These are phyloP conservation scores for Urosaurus nigricauda DNA, from an alignment of 2,797 vertebrate species.

Conservation along the genomic window DNA sequence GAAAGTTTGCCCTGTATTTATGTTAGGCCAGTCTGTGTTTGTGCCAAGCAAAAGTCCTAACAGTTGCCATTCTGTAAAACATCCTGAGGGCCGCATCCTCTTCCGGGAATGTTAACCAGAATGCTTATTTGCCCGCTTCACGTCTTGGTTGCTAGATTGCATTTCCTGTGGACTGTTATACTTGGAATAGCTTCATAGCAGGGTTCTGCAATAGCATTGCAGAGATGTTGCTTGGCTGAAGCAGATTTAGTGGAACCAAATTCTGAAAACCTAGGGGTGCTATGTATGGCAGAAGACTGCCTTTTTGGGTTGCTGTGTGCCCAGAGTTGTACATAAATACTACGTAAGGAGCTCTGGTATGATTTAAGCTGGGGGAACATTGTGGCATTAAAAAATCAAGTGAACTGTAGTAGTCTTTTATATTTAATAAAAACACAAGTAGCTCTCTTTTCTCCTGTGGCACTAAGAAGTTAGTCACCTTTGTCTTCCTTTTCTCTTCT, in stretches of 20 bases:
- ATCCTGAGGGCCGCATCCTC: not conserved
- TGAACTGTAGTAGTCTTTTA: not conserved
- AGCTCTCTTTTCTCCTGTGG: conserved; percentile 7
- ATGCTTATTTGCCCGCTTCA: not conserved
- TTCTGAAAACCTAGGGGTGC: not conserved
- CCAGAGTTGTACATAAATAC: not conserved
- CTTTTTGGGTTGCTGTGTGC: not conserved
- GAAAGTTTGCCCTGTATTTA: not conserved
- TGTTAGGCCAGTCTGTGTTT: not conserved
- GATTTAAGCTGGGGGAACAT: not conserved
- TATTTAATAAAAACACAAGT: not conserved
- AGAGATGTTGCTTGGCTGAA: conserved; percentile 2
- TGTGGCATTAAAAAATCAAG: not conserved
- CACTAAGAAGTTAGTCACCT: not conserved
- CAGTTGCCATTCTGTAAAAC: fast-evolving
- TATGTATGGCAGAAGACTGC: not conserved
- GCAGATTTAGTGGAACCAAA: not conserved
- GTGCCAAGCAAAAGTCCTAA: fast-evolving
- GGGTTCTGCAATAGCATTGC: conserved; percentile 29
- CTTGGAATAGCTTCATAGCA: not conserved
- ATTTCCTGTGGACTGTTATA: not conserved
- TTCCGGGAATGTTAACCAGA: not conserved
- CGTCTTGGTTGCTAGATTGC: not conserved
- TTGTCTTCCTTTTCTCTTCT: not conserved
- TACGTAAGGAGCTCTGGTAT: not conserved